Evolutionary conservation across 2,888 invertebrate species (phyloP), one percentile per base, ranked within the genome.

Genomic region (Mycalesis mineus): DNA sequence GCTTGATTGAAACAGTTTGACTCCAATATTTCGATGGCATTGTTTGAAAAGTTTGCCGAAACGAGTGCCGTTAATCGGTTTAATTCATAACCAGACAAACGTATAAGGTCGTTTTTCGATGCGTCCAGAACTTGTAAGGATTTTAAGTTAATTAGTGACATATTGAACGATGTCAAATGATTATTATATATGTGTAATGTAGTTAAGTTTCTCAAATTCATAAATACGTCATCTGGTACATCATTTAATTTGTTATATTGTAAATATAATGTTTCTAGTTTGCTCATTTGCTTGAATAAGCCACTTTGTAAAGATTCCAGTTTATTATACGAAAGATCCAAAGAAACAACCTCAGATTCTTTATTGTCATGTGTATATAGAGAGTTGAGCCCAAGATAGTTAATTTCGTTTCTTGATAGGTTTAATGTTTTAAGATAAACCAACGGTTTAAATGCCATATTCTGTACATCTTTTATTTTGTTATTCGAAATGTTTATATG

Each of bases 271-370:
- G 40, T 59, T n/a, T 61, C 62, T n/a, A 87, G 63, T n/a, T 65
- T 69, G 0, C 72, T 58, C 13, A 80, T 52, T 44, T 69, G 60
- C 11, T 64, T 62, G 11, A 88, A 68, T 0, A 70, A 31, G 29
- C 78, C 71, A 55, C 64, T 62, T 17, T 67, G 63, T n/a, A 88
- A 55, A 49, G 61, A 56, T 11, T 58, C 57, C 3, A 88, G 44
- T 37, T 57, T 59, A 59, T 88, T 88, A 40, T 72, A 62, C 0
- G 86, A 85, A 9, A 88, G 60, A 67, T 87, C 84, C 14, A 88
- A 61, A 13, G 60, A 57, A 37, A 66, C 56, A 1, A 87, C 50
- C 17, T 55, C 40, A 2, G 70, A 68, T 11, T 47, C 63, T 53
- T 57, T 61, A 3, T 9, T 64, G 1, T 78, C 77, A 0, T 71